A percentile compares a stretch with the other conserved stretches of the same genome.
phyloP scores from a whole-genome alignment of 2,888 invertebrate genomes.

The Cryptocephalus moraei region DNA sequence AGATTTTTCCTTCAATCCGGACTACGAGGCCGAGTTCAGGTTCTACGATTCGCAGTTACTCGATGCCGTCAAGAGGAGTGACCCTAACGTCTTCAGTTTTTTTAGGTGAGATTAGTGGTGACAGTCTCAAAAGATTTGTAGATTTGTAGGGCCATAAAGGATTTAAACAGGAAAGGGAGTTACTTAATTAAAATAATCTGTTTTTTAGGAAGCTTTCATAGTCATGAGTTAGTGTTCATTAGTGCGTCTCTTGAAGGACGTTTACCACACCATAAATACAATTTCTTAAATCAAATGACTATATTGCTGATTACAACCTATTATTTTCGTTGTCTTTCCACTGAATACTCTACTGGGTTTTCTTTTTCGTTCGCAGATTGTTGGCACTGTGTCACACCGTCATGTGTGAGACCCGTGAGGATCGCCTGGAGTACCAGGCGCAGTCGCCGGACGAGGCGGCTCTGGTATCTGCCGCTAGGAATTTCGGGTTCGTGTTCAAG shows the following conservation, averaged over 20 bases:
- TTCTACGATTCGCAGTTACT: slow-evolving; percentile 85
- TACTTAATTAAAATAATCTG: too few species aligned
- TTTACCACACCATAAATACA: too few species aligned
- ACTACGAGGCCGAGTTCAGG: slow-evolving; percentile 84
- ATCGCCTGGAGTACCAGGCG: slow-evolving; percentile 58
- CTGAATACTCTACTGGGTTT: too few species aligned
- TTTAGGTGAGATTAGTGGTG: slow-evolving; percentile 44
- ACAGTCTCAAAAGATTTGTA: too few species aligned
- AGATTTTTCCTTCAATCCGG: slow-evolving; percentile 91
- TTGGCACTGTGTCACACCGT: slow-evolving; percentile 97
- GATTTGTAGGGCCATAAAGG: too few species aligned
- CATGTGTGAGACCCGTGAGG: slow-evolving; percentile 86
- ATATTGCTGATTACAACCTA: too few species aligned
- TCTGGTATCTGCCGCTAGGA: slow-evolving; percentile 92
- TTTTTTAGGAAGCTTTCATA: too few species aligned
- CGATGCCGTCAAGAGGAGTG: slow-evolving; percentile 68
- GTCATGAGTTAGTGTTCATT: too few species aligned
- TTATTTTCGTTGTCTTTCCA: too few species aligned
- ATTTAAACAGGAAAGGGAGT: too few species aligned
- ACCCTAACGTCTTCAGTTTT: slow-evolving; percentile 72
- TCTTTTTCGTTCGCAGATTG: slow-evolving; percentile 33
- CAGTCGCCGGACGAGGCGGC: slow-evolving; percentile 99
- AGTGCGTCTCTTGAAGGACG: too few species aligned
- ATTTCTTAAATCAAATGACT: too few species aligned
- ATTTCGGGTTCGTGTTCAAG: slow-evolving; percentile 97